Evolutionary conservation across 1,140 invertebrate genomes (phyloP), one percentile per base, ranked within the genome.

Genomic region (Bombus huntii): DNA sequence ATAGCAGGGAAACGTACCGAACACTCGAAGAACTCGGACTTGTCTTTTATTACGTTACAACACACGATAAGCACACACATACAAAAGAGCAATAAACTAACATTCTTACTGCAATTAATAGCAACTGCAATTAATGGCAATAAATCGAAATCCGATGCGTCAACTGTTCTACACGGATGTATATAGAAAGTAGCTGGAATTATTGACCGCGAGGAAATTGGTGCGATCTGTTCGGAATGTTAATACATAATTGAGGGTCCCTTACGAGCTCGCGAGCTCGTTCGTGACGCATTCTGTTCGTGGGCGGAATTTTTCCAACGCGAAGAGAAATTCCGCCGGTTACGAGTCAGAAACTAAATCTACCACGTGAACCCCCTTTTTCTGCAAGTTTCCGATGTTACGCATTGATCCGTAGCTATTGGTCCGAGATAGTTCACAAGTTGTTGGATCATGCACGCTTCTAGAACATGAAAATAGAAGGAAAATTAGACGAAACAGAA

Each of bases 181-280:
- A 59, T 22, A 22, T 34, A 73, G 37, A 44, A 72, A 81, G 47
- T 25, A 18, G 28, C 22, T 39, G 22, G 68, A 81, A 62, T 62
- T 81, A 34, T 74, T 47, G 3, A 6, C 8, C 31, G 13, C n/a
- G 25, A 5, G 57, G 37, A 65, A 81, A 28, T 71, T n/a, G 79
- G 8, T 72, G n/a, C 9, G 42, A 13, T 74, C 25, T 34, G 18
- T 59, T 59, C 3, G 31, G 39, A 39, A 39, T 66, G 72, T 53
- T 53, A 53, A 53, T 75, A 83, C 66, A 83, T 83, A 83, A 83
- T 83, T 75, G 71, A 73, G 73, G 4, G 42, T 22, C 72, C 81
- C 59, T 83, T 83, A 66, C 34, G 53, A 62, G 59, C 31, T 53
- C 37, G 47, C 18, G 18, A 53, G 47, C 18, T 53, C 47, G 47